These are phyloP conservation scores for Malacoctenus gilli DNA, from an alignment of 2,797 vertebrate genomes.

Conservation along the genomic window DNA sequence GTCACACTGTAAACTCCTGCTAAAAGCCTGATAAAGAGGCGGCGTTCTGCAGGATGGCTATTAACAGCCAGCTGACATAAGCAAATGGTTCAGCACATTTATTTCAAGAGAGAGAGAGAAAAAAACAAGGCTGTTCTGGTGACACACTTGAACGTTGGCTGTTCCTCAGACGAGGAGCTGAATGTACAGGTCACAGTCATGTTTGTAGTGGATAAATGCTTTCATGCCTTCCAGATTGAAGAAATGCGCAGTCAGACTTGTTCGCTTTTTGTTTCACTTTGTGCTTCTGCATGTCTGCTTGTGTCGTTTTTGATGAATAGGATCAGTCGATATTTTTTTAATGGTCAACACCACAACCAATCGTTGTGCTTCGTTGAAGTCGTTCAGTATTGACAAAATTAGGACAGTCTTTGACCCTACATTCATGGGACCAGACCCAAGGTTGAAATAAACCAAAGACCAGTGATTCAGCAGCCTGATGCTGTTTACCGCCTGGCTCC, in stretches of 20 bases:
- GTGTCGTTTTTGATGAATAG: not conserved
- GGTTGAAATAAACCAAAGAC: not conserved
- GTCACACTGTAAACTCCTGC: conserved; percentile 75
- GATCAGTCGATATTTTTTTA: too few relatives aligned
- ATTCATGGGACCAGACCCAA: too few relatives aligned
- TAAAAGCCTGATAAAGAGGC: conserved; percentile 77
- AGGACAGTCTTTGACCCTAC: too few relatives aligned
- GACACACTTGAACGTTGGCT: conserved; percentile 24
- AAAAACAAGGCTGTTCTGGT: conserved; percentile 57
- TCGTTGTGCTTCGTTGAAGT: too few relatives aligned
- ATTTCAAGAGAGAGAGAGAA: conserved; percentile 47
- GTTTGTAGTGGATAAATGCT: conserved; percentile 22
- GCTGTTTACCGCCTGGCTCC: not conserved
- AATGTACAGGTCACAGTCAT: conserved; percentile 14
- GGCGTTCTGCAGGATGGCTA: conserved; percentile 63
- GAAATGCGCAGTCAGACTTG: not conserved
- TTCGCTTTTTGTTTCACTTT: too few relatives aligned
- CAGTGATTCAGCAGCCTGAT: too few relatives aligned
- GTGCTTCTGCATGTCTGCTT: too few relatives aligned
- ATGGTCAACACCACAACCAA: too few relatives aligned
- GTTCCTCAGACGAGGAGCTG: conserved; percentile 20
- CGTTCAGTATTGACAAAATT: too few relatives aligned
- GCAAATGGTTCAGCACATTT: conserved; percentile 64
- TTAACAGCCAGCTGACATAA: conserved; percentile 71
- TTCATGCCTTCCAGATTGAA: conserved; percentile 9